Percentiles rank a stretch among this genome's conserved stretches.
Evolutionary conservation across 2,113 vertebrate species (phyloP).

Genomic region (Herpailurus yagouaroundi): DNA sequence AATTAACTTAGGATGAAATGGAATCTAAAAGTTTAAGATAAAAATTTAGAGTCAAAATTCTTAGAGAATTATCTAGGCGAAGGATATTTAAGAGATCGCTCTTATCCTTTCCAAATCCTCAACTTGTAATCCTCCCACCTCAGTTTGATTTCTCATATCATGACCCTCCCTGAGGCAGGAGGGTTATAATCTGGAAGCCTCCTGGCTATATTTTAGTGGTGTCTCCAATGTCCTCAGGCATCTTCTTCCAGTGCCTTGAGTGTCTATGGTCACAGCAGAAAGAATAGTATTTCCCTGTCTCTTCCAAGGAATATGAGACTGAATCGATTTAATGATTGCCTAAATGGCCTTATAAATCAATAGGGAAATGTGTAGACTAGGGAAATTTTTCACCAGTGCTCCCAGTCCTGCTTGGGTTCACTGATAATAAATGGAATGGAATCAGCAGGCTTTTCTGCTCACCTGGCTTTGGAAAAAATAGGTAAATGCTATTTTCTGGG

Average conservation of each 20-base stretch:
- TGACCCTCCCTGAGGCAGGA: neutral
- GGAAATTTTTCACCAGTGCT: constrained; percentile 44
- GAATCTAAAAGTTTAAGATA: neutral
- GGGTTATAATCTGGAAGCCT: neutral
- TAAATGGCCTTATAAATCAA: constrained; percentile 69
- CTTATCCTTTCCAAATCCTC: neutral
- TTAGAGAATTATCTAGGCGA: neutral
- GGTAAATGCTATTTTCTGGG: constrained; percentile 36
- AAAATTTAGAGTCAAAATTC: neutral
- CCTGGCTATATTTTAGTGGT: neutral
- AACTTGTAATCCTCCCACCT: neutral
- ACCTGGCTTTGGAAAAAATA: constrained; percentile 61
- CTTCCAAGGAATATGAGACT: neutral
- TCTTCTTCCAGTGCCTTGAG: neutral
- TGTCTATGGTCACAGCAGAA: neutral
- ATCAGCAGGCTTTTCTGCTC: constrained; percentile 65
- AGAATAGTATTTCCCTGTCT: neutral
- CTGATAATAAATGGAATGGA: constrained; percentile 59
- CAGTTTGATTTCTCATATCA: neutral
- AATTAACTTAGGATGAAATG: neutral
- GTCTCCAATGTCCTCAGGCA: neutral
- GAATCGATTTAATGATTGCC: constrained; percentile 55
- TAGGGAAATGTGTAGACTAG: constrained; percentile 48
- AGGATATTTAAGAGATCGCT: neutral
- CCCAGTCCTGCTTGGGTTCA: neutral